These are phyloP conservation scores for Denticeps clupeoides DNA, from an alignment of 2,797 vertebrate genomes.

Conservation along the genomic window DNA sequence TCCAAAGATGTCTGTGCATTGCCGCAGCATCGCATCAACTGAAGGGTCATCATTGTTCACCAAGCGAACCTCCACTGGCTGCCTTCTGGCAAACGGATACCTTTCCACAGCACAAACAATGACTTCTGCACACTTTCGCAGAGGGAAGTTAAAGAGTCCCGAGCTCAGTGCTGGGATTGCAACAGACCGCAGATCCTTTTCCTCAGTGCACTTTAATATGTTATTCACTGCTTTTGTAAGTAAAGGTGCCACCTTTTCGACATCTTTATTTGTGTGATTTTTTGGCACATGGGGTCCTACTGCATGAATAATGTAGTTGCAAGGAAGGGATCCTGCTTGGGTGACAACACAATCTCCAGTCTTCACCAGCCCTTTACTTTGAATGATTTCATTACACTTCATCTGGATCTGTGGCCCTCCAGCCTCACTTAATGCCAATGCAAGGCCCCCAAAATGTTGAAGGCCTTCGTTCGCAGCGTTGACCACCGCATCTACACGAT, in stretches of 20 bases:
- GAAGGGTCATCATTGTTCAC: slow-evolving; percentile 66
- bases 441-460: slow-evolving; percentile 60
- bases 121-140: slow-evolving; percentile 46
- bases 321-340: slow-evolving; percentile 54
- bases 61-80: slow-evolving; percentile 32
- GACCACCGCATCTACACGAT: slow-evolving; percentile 64
- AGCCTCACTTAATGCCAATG: slow-evolving; percentile 48
- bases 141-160: slow-evolving; percentile 71
- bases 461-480: slow-evolving; percentile 72
- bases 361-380: accelerated
- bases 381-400: slow-evolving; percentile 29
- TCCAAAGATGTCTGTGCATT: slow-evolving; percentile 38
- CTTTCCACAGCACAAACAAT: slow-evolving; percentile 54
- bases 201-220: slow-evolving; percentile 35
- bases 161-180: slow-evolving; percentile 88
- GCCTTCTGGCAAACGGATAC: background rate
- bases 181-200: slow-evolving; percentile 35
- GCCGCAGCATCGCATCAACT: slow-evolving; percentile 58
- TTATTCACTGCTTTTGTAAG: slow-evolving; percentile 32
- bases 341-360: slow-evolving; percentile 41
- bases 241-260: accelerated
- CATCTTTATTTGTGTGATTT: accelerated
- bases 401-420: slow-evolving; percentile 62
- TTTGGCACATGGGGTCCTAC: slow-evolving; percentile 57
- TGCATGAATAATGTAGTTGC: slow-evolving; percentile 66